A percentile compares a stretch with the other conserved stretches of the same genome.
Conservation (phyloP, 2,113 vertebrate species). For the Pygathrix nemaeus region DNA sequence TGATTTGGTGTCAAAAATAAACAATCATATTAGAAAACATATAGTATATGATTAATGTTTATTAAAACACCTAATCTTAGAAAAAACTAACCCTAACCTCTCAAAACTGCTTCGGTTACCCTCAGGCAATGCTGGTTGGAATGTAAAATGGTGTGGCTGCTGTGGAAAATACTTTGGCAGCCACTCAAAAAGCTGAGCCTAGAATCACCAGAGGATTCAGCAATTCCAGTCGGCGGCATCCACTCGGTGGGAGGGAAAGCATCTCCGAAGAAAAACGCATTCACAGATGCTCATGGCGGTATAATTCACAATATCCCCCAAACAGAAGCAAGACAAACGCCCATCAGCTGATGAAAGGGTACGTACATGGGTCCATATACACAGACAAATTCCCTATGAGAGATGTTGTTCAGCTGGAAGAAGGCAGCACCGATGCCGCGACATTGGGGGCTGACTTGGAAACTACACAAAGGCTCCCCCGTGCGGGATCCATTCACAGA, state of each 20-base stretch:
- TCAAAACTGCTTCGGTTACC: not conserved
- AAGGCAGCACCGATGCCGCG: not conserved
- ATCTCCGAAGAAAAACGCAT: not conserved
- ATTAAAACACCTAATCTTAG: not conserved
- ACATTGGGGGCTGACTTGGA: too few species aligned
- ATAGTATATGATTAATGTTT: not conserved
- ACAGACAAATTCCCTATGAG: not conserved
- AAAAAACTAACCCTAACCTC: not conserved
- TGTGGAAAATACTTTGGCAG: not conserved
- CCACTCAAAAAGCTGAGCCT: too few species aligned
- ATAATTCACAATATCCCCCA: not conserved
- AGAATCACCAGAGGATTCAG: accelerated
- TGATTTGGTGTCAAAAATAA: not conserved
- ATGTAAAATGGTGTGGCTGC: too few species aligned
- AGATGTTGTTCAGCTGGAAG: not conserved
- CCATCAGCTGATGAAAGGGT: not conserved
- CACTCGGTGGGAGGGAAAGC: not conserved
- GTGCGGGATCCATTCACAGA: not conserved
- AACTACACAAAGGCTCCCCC: not conserved
- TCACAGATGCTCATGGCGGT: not conserved
- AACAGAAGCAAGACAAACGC: not conserved
- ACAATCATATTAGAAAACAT: not conserved
- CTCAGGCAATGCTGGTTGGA: not conserved
- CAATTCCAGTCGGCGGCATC: not conserved
- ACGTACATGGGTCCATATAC: accelerated